Evolutionary conservation across 2,113 vertebrate species (phyloP).

Genomic region (Caloenas nicobarica): DNA sequence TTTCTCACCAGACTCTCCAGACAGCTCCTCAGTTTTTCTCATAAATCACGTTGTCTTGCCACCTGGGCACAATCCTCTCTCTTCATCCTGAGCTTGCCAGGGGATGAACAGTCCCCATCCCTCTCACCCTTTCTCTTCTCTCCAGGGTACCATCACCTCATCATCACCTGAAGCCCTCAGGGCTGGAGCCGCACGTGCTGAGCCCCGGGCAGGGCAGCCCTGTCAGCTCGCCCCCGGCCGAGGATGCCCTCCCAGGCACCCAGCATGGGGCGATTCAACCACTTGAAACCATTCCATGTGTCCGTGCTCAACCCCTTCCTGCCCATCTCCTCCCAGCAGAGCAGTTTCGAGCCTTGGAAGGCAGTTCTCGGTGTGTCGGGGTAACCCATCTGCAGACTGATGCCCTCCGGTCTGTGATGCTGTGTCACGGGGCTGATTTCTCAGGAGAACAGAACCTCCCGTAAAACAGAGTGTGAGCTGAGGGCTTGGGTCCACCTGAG

Average conservation of each 20-base stretch:
- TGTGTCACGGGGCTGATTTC: not conserved
- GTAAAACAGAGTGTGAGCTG: not conserved
- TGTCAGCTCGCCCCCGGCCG: rapidly evolving
- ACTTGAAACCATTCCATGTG: not conserved
- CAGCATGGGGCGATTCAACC: rapidly evolving
- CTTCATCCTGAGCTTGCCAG: not conserved
- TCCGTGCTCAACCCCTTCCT: not conserved
- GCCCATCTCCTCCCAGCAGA: rapidly evolving
- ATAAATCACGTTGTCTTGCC: not conserved
- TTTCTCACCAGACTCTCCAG: not conserved
- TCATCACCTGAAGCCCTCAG: not conserved
- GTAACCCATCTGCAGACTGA: rapidly evolving
- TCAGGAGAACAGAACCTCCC: not conserved
- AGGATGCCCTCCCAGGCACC: not conserved
- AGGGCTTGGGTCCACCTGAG: not conserved
- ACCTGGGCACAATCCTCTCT: not conserved
- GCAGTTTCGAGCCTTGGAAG: not conserved
- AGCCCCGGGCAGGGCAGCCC: not conserved
- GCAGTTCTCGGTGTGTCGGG: rapidly evolving
- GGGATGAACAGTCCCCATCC: not conserved
- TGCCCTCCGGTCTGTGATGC: rapidly evolving
- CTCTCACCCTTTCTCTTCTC: not conserved
- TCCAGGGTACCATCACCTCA: not conserved
- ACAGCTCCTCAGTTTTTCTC: not conserved
- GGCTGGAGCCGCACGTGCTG: rapidly evolving